Evolutionary conservation across 2,888 invertebrate species (phyloP).

Genomic region (Notodonta dromedarius): DNA sequence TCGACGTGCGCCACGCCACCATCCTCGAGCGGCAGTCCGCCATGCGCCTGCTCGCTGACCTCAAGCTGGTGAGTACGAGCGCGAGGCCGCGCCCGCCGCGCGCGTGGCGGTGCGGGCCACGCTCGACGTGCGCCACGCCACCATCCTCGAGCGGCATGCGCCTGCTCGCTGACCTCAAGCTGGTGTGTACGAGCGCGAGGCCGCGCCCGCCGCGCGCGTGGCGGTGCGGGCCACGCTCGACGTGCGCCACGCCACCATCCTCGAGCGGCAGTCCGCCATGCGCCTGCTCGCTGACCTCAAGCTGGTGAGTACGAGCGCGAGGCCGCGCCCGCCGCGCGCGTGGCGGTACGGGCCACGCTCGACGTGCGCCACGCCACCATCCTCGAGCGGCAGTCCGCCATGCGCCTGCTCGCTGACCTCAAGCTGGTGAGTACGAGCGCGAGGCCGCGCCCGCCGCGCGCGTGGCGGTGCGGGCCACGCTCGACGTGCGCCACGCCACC

Average conservation of each 20-base stretch:
- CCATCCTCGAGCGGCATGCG: slow-evolving; percentile 86
- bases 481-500: slow-evolving; percentile 86
- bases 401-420: slow-evolving; percentile 75
- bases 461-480: slow-evolving; percentile 78
- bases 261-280: slow-evolving; percentile 86
- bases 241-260: slow-evolving; percentile 86
- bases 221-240: slow-evolving; percentile 82
- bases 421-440: slow-evolving; percentile 77
- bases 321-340: slow-evolving; percentile 51
- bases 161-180: slow-evolving; percentile 71
- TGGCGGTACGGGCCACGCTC: slow-evolving; percentile 82
- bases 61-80: slow-evolving; percentile 81
- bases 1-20: slow-evolving; percentile 86
- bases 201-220: slow-evolving; percentile 58
- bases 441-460: slow-evolving; percentile 51
- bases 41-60: slow-evolving; percentile 70
- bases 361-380: slow-evolving; percentile 86
- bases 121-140: slow-evolving; percentile 86
- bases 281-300: slow-evolving; percentile 71
- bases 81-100: slow-evolving; percentile 51
- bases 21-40: slow-evolving; percentile 86
- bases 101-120: slow-evolving; percentile 79
- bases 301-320: slow-evolving; percentile 76
- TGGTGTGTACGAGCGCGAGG: slow-evolving; percentile 72
- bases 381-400: slow-evolving; percentile 85